Evolutionary conservation across 2,888 invertebrate species (phyloP).

Genomic region (Acrocera orbiculus): DNA sequence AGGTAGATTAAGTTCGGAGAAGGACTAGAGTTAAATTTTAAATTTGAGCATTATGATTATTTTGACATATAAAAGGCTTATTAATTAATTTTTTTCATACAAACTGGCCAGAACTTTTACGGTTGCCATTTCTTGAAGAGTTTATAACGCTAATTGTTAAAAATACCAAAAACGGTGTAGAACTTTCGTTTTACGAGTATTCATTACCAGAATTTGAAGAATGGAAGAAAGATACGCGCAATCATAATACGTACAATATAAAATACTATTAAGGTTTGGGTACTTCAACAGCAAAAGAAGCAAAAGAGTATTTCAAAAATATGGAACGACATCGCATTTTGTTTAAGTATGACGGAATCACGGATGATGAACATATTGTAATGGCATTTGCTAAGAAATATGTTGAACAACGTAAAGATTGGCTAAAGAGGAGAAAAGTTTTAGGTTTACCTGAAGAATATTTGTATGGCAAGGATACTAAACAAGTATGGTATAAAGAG

Average conservation of each 20-base stretch:
- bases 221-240: conserved; percentile 81
- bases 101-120: conserved; percentile 90
- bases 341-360: conserved; percentile 70
- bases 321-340: conserved; percentile 84
- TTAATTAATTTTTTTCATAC: conserved; percentile 97
- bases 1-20: too few relatives aligned
- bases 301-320: conserved; percentile 95
- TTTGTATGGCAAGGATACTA: conserved; percentile 80
- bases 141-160: conserved; percentile 99
- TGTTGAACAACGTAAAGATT: conserved; percentile 88
- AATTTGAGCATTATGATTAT: too few relatives aligned
- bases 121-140: conserved; percentile 85
- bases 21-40: too few relatives aligned
- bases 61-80: conserved; percentile 95
- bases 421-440: conserved; percentile 77
- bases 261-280: conserved; percentile 99
- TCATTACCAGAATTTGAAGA: conserved; percentile 96
- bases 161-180: conserved; percentile 70
- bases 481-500: conserved; percentile 64
- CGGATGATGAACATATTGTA: conserved; percentile 84
- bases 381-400: conserved; percentile 93
- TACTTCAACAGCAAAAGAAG: conserved; percentile 96
- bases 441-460: conserved; percentile 74
- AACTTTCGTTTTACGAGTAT: conserved; percentile 77
- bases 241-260: conserved; percentile 78